Base-by-base conservation (phyloP, 2,113 vertebrate genomes). In the Falco punctatus region DNA sequence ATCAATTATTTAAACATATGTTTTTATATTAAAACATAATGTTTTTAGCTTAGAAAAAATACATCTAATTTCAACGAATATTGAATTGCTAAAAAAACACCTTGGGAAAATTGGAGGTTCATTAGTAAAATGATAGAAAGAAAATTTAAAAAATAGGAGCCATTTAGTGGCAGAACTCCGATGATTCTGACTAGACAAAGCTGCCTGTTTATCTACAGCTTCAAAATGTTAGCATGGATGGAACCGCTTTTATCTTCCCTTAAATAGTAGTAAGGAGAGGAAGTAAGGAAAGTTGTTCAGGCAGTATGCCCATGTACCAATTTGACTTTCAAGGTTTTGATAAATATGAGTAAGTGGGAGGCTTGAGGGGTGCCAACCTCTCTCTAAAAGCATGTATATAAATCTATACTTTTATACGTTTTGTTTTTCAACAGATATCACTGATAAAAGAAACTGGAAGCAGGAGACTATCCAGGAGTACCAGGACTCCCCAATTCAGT, bases 401-500 rank as follows among this genome's bases (percentile, higher is more conserved):
- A 69, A 72, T 14, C 57, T 55, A 9, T 44, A 59, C 9, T 92
- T 94, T 20, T 17, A 17, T 32, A 48, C 58, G 32, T 18, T 87
- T 87, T 81, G 14, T 94, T 95, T 97, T 91, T 74, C 79, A 67
- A 78, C 97, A 99, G 99, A 99, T 95, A 96, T 98, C 86, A 96
- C 95, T 81, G 97, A 98, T 91, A 97, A 92, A 55, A 96, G 88
- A 87, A 94, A 91, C 93, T 99, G 99, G 99, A 98, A 98, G 81
- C 96, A 96, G 91, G 98, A 98, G 75, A 98, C 98, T 72, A 94
- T 97, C 15, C 81, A 90, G 57, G 97, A 98, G 75, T 98, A 97
- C 89, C 96, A 98, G 48, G 98, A 99, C 88, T 98, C 98, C 75
- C 97, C 98, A 64, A 97, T 98, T 88, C 98, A 98, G 51, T 97